Evolutionary conservation across 2,113 vertebrate genomes (phyloP), one percentile per base, ranked within the genome.

Genomic region (Hippocampus barbouri): DNA sequence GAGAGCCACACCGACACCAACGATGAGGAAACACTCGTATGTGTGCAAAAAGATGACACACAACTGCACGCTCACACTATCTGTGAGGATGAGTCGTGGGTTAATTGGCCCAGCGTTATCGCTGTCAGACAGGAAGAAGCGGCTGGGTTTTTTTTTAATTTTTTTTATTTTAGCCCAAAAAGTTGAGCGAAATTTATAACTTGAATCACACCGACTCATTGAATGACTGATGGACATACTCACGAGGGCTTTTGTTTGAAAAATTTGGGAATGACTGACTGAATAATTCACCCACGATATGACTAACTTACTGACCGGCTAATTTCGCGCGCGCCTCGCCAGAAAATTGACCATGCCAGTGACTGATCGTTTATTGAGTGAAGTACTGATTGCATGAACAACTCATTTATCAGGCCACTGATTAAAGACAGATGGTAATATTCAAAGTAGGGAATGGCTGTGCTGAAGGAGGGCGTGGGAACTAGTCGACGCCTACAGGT

Each of bases 91-190:
- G 34, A 49, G 79, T 41, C 45, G 70, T 27, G 73, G 79, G 78
- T 81, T 88, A 86, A 89, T 81, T 87, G 82, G 68, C 6, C 38
- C n/a, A 66, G 75, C 77, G 72, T 81, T 86, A 89, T 90, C 85
- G 78, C 51, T 23, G 64, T 67, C 73, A 77, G 53, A 72, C 87
- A 85, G 83, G 70, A 70, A 38, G 86, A 74, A 70, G 38, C 25
- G 68, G 69, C 65, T 75, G 73, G 27, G 27, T 30, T 30, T 30
- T 30, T 30, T 25, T 30, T 30, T n/a, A n/a, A n/a, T n/a, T 30
- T 34, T 34, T 78, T 79, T 80, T 90, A 69, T 84, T 83, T 78
- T 75, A 25, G 66, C 69, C 61, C 59, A 84, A 73, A 79, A 82
- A 81, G 68, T 80, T 75, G 79, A 83, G 70, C 71, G 80, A 78